Base-by-base conservation (phyloP, 1,140 invertebrate genomes). In the Frieseomelitta varia region DNA sequence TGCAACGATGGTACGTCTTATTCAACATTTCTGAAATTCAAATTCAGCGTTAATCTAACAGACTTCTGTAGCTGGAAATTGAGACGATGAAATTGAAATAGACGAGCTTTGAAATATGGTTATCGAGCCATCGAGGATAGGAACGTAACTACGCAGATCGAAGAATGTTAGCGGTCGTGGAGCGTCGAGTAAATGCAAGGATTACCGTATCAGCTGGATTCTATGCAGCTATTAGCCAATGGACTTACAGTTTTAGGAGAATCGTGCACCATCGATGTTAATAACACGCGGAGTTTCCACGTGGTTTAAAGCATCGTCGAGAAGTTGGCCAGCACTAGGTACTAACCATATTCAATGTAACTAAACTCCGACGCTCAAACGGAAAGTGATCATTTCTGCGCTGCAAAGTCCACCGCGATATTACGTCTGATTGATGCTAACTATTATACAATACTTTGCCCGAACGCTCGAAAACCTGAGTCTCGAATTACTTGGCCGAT, bases 181-280 rank as follows among this genome's bases (percentile, higher is more conserved):
- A 21, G 58, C 2, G 73, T 55, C 11, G 12, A 72, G 73, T 39
- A 30, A 58, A 75, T 24, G 30, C 30, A n/a, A 53, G 27, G 61
- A 67, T 67, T 53, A 53, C 24, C 11, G 27, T 15, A 67, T 67
- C 27, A n/a, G 27, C 63, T 15, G 1, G 12, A 10, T 53, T 34
- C 47, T 21, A 39, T 24, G 11, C 21, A 10, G 61, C 53, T 19
- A 34, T 78, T 67, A 68, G 47, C 76, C 63, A 51, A 47, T 53
- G 27, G 76, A 65, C 61, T 53, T 53, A 15, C 47, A 78, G 63
- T 78, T 78, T 67, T 55, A 51, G 76, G 47, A 17, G 24, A 53
- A 39, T 24, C 11, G 10, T 17, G 27, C 47, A 1, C 10, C 3
- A 47, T 76, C 10, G 34, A 63, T 47, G 74, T 74, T 74, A 74